phyloP scores from a whole-genome alignment of 2,888 invertebrate species.

The Entomobrya proxima region DNA sequence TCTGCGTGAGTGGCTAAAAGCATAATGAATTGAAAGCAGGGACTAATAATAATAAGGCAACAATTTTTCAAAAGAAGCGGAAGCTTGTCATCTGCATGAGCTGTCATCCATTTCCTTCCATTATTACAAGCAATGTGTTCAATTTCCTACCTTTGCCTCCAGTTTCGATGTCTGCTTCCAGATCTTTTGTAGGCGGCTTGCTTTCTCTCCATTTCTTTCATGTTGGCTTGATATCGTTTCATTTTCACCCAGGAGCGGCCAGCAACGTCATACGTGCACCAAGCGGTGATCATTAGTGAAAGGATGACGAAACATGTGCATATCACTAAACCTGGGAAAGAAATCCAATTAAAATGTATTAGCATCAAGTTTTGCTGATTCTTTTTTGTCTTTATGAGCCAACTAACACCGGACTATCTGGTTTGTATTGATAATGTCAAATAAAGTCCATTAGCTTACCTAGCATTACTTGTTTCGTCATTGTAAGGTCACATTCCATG shows the following conservation, averaged over 20 bases:
- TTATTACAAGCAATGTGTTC: too few species aligned
- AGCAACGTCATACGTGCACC: constrained; percentile 92
- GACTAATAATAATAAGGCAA: too few species aligned
- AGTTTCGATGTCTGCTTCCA: constrained; percentile 86
- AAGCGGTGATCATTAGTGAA: constrained; percentile 85
- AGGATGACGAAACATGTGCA: constrained; percentile 87
- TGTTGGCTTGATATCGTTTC: constrained; percentile 90
- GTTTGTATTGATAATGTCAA: too few species aligned
- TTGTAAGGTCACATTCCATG: constrained; percentile 72
- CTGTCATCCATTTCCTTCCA: background rate
- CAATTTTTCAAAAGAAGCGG: background rate
- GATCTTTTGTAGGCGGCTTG: constrained; percentile 86
- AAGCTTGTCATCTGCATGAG: background rate
- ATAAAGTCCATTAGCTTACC: constrained; percentile 80
- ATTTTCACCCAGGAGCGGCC: constrained; percentile 93
- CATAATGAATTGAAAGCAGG: too few species aligned
- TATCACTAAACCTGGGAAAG: constrained; percentile 83
- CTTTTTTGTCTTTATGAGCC: background rate
- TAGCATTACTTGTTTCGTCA: constrained; percentile 85
- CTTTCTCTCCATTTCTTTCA: constrained; percentile 85
- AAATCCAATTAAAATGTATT: background rate
- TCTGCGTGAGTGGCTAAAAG: too few species aligned
- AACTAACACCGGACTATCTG: too few species aligned
- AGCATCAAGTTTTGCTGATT: background rate
- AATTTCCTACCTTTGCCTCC: constrained; percentile 85